These are phyloP conservation scores for Oncorhynchus keta DNA, from an alignment of 2,113 vertebrate species.

Conservation along the genomic window DNA sequence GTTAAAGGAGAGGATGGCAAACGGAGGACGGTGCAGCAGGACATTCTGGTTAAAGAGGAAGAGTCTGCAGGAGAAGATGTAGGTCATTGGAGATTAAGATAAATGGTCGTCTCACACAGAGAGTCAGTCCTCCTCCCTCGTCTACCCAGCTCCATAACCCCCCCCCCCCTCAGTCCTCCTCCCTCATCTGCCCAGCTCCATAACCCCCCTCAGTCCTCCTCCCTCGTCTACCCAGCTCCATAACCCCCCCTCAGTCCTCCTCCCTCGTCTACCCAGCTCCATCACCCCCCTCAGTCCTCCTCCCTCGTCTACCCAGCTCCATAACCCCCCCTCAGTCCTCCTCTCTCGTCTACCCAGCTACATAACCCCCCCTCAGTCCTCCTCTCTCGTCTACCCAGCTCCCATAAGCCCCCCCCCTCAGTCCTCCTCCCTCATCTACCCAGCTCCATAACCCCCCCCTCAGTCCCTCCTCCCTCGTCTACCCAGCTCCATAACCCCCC, in stretches of 20 bases:
- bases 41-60: constrained; percentile 78
- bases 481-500: constrained; percentile 19
- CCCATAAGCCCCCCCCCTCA: constrained; percentile 22
- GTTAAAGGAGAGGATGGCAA: constrained; percentile 69
- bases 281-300: constrained; percentile 43
- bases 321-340: constrained; percentile 45
- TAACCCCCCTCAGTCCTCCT: constrained; percentile 48
- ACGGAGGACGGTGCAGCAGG: too few relatives aligned
- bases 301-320: constrained; percentile 39
- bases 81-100: constrained; percentile 77
- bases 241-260: neutral
- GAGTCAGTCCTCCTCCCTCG: constrained; percentile 59
- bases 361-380: constrained; percentile 43
- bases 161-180: neutral
- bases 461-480: constrained; percentile 53
- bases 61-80: constrained; percentile 66
- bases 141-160: constrained; percentile 26
- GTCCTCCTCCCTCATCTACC: constrained; percentile 52
- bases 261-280: constrained; percentile 39
- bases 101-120: constrained; percentile 68
- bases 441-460: constrained; percentile 16
- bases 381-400: constrained; percentile 43
- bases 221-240: constrained; percentile 35
- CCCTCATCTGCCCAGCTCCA: too few relatives aligned
- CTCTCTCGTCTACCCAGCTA: constrained; percentile 41